Base-by-base conservation (phyloP, 92 coral and sea anemone genomes). In the Siderastrea radians region DNA sequence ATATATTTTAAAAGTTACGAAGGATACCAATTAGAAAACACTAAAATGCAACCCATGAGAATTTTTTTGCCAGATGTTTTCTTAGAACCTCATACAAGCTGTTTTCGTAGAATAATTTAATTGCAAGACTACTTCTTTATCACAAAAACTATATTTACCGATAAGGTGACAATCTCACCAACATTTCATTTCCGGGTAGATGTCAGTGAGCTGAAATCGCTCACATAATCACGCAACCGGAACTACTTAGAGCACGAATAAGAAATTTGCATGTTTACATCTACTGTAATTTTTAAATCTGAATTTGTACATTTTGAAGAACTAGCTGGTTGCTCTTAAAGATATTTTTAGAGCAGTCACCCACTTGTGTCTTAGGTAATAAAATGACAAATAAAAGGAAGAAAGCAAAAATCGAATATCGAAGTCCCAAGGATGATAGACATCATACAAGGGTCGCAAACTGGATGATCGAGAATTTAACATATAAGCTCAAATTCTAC, bases 261-360 rank as follows among this genome's bases (percentile, higher is more conserved):
- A 57, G 48, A 76, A 76, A 2, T 62, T 43, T 76, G 51, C 80
- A 76, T 66, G 80, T 16, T 61, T 58, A 4, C 10, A 4, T 58
- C 62, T 10, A 59, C 64, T 19, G 6, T 61, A 61, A 61, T 61
- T 61, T n/a, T 14, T 14, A 12, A 61, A 14, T 61, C 66, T 61
- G 38, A 61, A 61, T 16, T 61, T 19, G 16, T 61, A 61, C 5
- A 26, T 61, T 53, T 53, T 53, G 57, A 53, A 61, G 43, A 61
- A 14, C 38, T 26, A 26, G 38, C 17, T 14, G 19, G n/a, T 61
- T 10, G 66, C 66, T 16, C 6, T 13, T 3, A 61, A 61, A 3
- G 19, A 14, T 19, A 14, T 3, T 13, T 61, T n/a, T n/a, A 14
- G 66, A 61, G 16, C 66, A 61, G 66, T 19, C 14, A 61, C 66